A percentile compares a stretch with the other conserved stretches of the same genome.
These are phyloP conservation scores for Gymnobelideus leadbeateri DNA, from an alignment of 2,113 vertebrate species.

Conservation along the genomic window DNA sequence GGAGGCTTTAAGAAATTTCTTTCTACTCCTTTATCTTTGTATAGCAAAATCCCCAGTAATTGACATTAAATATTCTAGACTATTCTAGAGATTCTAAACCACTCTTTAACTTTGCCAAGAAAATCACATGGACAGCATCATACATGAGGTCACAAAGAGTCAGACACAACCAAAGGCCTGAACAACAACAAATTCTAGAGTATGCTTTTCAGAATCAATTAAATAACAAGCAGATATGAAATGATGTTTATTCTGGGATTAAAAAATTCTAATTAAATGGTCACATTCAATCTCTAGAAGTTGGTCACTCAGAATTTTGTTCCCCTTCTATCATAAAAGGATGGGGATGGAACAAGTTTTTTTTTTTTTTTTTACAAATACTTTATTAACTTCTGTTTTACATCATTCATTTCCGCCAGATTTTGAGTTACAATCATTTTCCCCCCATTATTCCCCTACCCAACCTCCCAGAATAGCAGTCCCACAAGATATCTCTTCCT, in stretches of 20 bases:
- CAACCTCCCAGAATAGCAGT: too few species aligned
- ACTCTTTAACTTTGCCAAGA: not conserved
- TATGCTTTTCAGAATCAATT: constrained; percentile 21
- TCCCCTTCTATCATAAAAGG: not conserved
- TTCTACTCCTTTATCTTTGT: not conserved
- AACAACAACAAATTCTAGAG: not conserved
- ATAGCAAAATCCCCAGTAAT: not conserved
- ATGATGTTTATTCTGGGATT: not conserved
- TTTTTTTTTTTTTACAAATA: too few species aligned
- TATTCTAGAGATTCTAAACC: not conserved
- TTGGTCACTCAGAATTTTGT: not conserved
- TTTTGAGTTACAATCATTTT: too few species aligned
- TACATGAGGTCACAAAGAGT: not conserved
- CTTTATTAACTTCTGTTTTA: too few species aligned
- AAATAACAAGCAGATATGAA: constrained; percentile 24
- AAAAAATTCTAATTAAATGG: not conserved
- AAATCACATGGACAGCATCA: not conserved
- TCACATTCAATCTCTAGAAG: not conserved
- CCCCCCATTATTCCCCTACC: too few species aligned
- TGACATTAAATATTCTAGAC: not conserved
- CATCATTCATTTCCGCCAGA: too few species aligned
- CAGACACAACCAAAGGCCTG: not conserved
- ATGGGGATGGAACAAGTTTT: not conserved
- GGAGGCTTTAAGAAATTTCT: not conserved
- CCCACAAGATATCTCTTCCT: too few species aligned